Percentiles rank a stretch among this genome's conserved stretches.
These are phyloP conservation scores for Andricus curvator DNA, from an alignment of 2,888 invertebrate species.

Conservation along the genomic window DNA sequence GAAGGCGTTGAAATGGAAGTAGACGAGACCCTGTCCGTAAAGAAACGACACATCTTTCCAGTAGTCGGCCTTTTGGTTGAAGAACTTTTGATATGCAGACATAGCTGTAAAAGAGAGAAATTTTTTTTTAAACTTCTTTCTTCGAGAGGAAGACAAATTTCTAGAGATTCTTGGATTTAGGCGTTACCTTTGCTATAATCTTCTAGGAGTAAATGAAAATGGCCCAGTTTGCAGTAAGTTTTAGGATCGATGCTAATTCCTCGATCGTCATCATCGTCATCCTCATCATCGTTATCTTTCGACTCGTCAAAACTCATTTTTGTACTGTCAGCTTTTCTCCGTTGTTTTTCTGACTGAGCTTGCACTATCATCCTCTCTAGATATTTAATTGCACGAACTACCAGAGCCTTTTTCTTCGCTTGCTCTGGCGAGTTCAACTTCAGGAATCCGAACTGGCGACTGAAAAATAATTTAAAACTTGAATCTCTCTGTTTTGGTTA, in stretches of 20 bases:
- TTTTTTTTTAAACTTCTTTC: background rate
- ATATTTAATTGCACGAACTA: constrained; percentile 90
- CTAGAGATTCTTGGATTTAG: background rate
- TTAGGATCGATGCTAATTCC: constrained; percentile 91
- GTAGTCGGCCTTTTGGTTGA: constrained; percentile 87
- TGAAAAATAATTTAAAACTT: constrained; percentile 78
- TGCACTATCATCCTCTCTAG: constrained; percentile 91
- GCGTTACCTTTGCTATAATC: constrained; percentile 94
- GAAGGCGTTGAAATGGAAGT: constrained; percentile 97
- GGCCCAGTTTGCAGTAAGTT: constrained; percentile 96
- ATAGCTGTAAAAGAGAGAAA: constrained; percentile 85
- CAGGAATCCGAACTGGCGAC: constrained; percentile 95
- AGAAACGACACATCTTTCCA: constrained; percentile 95
- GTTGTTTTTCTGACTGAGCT: constrained; percentile 83
- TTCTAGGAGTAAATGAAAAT: constrained; percentile 94
- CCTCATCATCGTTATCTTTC: constrained; percentile 59
- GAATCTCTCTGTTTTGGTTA: too few species aligned
- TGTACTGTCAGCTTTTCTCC: constrained; percentile 74
- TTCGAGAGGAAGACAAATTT: background rate
- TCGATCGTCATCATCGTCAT: constrained; percentile 79
- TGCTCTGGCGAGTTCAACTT: constrained; percentile 90
- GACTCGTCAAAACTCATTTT: constrained; percentile 67
- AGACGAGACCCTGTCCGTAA: constrained; percentile 96
- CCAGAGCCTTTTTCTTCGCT: constrained; percentile 87
- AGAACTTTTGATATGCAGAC: constrained; percentile 98